Evolutionary conservation across 2,888 invertebrate species (phyloP), one percentile per base, ranked within the genome.

Genomic region (Drosophila conformis): DNA sequence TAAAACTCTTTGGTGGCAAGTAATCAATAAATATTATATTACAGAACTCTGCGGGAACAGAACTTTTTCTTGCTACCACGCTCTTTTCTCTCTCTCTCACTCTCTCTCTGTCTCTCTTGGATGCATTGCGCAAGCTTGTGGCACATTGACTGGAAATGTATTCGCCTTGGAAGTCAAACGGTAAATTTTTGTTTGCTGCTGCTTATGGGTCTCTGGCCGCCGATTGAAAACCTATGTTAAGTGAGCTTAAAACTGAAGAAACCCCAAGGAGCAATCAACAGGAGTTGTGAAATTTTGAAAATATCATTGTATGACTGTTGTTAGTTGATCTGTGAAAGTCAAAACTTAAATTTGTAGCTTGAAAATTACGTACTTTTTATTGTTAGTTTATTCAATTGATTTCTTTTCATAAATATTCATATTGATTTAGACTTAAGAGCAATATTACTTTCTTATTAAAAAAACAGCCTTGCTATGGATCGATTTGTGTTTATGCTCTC

Each of bases 1-100:
- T 52, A 27, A 56, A 79, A 76, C 87, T 83, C 71, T 73, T 52
- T 49, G 66, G 56, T 70, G 69, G 71, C 69, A 69, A 89, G 80
- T 78, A 87, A 87, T 87, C 89, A 89, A 87, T 87, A 87, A 82
- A 78, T 80, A 80, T 80, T 74, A 78, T 82, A 78, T 82, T 89
- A 80, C 82, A 60, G 57, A 73, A 71, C 76, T 78, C 70, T 49
- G 63, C 59, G 53, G 76, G 57, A 66, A 75, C 63, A 35, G 8
- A 38, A 8, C 11, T 27, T 52, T 53, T 49, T 52, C 6, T 42
- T 33, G 40, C 53, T 49, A 27, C 29, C 11, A 31, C 49, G 40
- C 38, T 46, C 21, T 36, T 21, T 25, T n/a, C 35, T 63, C 46
- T 40, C 42, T n/a, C 54, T 33, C 40, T 5, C 13, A 6, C 25